Evolutionary conservation across 2,113 vertebrate species (phyloP).

Genomic region (Aldabrachelys gigantea): DNA sequence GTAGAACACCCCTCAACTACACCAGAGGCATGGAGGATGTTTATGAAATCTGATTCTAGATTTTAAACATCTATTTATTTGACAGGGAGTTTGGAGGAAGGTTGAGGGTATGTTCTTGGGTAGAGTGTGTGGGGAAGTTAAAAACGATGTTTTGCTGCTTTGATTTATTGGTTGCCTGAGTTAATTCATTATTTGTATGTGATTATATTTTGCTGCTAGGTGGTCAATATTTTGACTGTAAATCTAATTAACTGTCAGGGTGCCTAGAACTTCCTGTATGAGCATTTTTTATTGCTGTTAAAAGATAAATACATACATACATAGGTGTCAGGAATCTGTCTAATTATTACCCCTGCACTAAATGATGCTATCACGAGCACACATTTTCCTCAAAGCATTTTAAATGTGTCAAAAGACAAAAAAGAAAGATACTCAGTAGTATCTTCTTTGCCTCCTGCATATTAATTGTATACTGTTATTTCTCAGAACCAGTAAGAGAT

Average conservation of each 20-base stretch:
- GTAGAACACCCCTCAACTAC: neutral
- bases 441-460: neutral
- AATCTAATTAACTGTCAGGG: neutral
- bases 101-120: neutral
- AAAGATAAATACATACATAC: neutral
- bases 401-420: neutral
- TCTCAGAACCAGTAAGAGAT: neutral
- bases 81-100: neutral
- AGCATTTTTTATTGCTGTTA: neutral
- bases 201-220: neutral
- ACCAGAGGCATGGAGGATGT: neutral
- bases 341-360: neutral
- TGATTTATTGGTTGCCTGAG: neutral
- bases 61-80: neutral
- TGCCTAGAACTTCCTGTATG: neutral
- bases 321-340: neutral
- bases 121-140: neutral
- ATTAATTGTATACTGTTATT: neutral
- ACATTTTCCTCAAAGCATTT: neutral
- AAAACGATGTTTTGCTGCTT: neutral
- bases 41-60: neutral
- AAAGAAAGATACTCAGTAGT: neutral
- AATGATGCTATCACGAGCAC: neutral
- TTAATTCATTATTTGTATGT: neutral
- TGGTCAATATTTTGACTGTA: neutral